phyloP scores from a whole-genome alignment of 2,888 invertebrate genomes.

The Drosophila maculinotata region DNA sequence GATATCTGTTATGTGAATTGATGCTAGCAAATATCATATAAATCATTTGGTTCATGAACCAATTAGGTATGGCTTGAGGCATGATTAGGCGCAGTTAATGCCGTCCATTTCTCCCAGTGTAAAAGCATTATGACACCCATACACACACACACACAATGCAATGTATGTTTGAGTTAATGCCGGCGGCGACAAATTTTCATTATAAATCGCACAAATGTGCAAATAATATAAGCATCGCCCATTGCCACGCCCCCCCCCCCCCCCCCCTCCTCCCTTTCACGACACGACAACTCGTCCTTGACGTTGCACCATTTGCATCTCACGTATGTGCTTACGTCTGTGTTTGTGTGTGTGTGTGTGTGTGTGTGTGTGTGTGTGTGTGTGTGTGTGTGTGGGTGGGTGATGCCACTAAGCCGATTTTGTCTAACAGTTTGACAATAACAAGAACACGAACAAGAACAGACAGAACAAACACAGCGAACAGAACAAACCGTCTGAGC shows the following conservation, averaged over 20 bases:
- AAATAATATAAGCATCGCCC: constrained; percentile 59
- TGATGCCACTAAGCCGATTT: constrained; percentile 60
- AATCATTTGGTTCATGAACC: no score
- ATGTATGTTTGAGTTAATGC: constrained; percentile 11
- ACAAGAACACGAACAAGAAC: constrained; percentile 7
- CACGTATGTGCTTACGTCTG: neutral
- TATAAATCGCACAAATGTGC: constrained; percentile 62
- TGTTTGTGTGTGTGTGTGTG: constrained; percentile 13
- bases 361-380: constrained; percentile 5
- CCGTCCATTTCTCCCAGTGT: constrained; percentile 18
- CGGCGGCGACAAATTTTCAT: constrained; percentile 40
- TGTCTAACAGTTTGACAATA: constrained; percentile 33
- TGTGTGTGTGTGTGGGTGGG: constrained; percentile 12
- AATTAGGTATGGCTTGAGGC: no score
- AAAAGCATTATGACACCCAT: constrained; percentile 6
- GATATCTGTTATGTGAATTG: no score
- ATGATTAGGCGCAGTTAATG: no score
- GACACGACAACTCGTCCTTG: constrained; percentile 34
- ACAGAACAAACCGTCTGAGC: constrained; percentile 1
- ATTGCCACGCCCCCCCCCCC: constrained; percentile 54
- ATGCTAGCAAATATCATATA: no score
- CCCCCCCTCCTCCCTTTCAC: no score
- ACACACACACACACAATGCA: constrained; percentile 3
- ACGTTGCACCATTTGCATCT: constrained; percentile 18
- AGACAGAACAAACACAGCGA: no score